Percentiles rank a stretch among this genome's conserved stretches.
Conservation (phyloP, 2,113 vertebrate species). For the Sclerurus mexicanus region DNA sequence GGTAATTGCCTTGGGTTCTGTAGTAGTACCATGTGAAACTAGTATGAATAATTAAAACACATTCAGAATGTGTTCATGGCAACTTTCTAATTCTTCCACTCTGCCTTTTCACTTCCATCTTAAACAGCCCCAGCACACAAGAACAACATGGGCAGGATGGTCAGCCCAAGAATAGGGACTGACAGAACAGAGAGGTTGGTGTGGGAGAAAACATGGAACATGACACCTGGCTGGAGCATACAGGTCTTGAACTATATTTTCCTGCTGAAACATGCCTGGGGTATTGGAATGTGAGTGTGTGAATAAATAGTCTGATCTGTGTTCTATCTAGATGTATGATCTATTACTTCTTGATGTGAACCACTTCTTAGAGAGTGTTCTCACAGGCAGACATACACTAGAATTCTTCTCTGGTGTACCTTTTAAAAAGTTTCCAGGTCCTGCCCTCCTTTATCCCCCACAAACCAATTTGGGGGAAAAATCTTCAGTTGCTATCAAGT, state of each 20-base stretch:
- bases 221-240: not conserved
- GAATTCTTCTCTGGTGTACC: not conserved
- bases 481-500: not conserved
- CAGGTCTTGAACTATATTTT: not conserved
- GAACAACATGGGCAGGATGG: not conserved
- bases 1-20: too few relatives aligned
- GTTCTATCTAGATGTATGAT: too few relatives aligned
- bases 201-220: not conserved
- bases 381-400: accelerated
- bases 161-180: not conserved
- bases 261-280: not conserved
- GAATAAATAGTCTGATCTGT: not conserved
- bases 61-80: too few relatives aligned
- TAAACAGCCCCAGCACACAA: not conserved
- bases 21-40: too few relatives aligned
- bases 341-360: not conserved
- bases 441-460: not conserved
- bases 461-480: not conserved
- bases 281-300: not conserved
- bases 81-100: too few relatives aligned
- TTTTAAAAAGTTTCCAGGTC: not conserved
- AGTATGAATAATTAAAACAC: too few relatives aligned
- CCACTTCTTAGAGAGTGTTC: not conserved
- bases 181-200: accelerated
- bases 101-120: too few relatives aligned